Conservation (phyloP, 2,797 vertebrate species). For the Morelia viridis region DNA sequence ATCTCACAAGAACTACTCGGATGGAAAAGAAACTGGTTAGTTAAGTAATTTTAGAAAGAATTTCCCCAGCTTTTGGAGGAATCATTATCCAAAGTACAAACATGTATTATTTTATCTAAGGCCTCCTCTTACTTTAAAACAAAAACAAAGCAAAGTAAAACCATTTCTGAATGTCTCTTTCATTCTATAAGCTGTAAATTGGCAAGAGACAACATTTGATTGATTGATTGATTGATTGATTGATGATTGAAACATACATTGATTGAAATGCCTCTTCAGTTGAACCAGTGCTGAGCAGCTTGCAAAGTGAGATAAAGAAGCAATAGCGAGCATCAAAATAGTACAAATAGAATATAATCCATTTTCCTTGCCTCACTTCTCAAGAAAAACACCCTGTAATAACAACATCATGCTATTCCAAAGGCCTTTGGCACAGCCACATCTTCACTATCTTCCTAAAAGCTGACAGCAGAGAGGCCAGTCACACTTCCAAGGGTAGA, state of each 20-base stretch:
- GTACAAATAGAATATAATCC: neutral
- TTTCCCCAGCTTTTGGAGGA: constrained; percentile 59
- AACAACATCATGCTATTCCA: neutral
- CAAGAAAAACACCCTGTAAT: neutral
- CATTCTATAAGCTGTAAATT: constrained; percentile 54
- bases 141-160: neutral
- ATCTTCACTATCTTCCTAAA: neutral
- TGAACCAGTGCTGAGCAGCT: neutral
- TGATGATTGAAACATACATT: neutral
- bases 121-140: constrained; percentile 41
- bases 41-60: constrained; percentile 60
- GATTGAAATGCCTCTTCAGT: neutral
- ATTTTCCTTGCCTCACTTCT: neutral
- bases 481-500: neutral
- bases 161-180: constrained; percentile 52
- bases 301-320: neutral
- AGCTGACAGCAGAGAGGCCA: neutral
- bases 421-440: neutral
- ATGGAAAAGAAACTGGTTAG: constrained; percentile 23
- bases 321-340: neutral
- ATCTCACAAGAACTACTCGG: neutral
- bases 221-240: too few species aligned
- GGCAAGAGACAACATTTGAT: neutral
- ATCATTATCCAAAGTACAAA: constrained; percentile 65
- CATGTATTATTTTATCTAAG: constrained; percentile 60